A percentile compares a stretch with the other conserved stretches of the same genome.
Evolutionary conservation across 2,888 invertebrate species (phyloP).

Genomic region (Cantharis lateralis): DNA sequence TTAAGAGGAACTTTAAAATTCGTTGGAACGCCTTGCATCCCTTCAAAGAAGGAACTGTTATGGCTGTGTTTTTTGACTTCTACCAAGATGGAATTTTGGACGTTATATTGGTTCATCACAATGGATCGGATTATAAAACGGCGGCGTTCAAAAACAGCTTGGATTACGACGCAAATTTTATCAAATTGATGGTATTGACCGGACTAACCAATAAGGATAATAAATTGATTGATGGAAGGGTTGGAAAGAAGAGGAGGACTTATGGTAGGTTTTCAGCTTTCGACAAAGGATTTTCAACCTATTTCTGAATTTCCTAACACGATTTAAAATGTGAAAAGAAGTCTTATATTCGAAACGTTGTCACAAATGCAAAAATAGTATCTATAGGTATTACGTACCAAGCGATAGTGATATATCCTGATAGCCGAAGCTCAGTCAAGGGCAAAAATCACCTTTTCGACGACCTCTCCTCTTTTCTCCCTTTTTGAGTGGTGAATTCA

Average conservation of each 20-base stretch:
- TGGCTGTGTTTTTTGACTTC: slow-evolving; percentile 92
- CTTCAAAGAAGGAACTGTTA: slow-evolving; percentile 73
- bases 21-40: slow-evolving; percentile 76
- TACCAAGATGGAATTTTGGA: slow-evolving; percentile 94
- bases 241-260: slow-evolving; percentile 76
- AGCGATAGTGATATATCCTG: too few species aligned
- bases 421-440: too few species aligned
- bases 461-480: too few species aligned
- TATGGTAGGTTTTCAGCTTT: slow-evolving; percentile 62
- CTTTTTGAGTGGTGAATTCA: too few species aligned
- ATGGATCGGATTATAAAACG: slow-evolving; percentile 61
- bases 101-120: slow-evolving; percentile 68
- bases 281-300: too few species aligned
- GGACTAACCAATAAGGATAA: slow-evolving; percentile 75
- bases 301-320: too few species aligned
- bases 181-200: slow-evolving; percentile 92
- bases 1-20: slow-evolving; percentile 76
- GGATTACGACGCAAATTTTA: slow-evolving; percentile 93
- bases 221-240: slow-evolving; percentile 72
- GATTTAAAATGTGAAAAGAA: too few species aligned
- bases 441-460: too few species aligned
- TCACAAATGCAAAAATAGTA: too few species aligned
- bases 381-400: too few species aligned
- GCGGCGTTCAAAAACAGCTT: slow-evolving; percentile 85
- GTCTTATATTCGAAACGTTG: too few species aligned